Base-by-base conservation (phyloP, 2,888 invertebrate species). In the Drosophila trichaetosa region DNA sequence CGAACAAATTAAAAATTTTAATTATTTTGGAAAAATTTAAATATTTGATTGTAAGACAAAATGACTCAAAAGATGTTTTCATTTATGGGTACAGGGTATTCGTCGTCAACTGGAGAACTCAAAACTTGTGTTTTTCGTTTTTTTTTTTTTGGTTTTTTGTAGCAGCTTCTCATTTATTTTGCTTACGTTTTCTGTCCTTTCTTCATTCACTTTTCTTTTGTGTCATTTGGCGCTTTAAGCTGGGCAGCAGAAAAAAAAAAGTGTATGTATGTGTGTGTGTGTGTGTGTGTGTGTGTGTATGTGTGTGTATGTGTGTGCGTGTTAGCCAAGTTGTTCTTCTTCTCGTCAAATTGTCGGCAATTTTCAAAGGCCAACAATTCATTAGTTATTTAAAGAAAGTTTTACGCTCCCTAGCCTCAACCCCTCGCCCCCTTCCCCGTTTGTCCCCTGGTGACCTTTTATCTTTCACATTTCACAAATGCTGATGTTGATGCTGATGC, bases 361-460 rank as follows among this genome's bases (percentile, higher is more conserved):
- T 70, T 79, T 82, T 82, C 80, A 83, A 83, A 87, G 86, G 86
- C 72, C 75, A 69, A 83, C 62, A 83, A 79, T 83, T 89, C 89
- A 84, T 84, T 89, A 82, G 84, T 76, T 87, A 89, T 84, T 84
- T 83, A 83, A 81, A 63, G 70, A 87, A 87, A 81, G 61, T 79
- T 79, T 76, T 58, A 24, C 24, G 18, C 60, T 38, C 21, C 5
- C 10, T 13, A 29, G 13, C 24, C 54, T 7, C 29, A 29, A 18
- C 10, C 27, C 2, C 16, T 58, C 40, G 6, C 13, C 42, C 13
- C 7, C 7, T 3, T 7, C 21, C 4, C 4, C 1, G 8, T 34
- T 64, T 24, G n/a, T n/a, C 13, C 52, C 36, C 21, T 59, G 60
- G 54, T 72, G 69, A 66, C 61, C 73, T 71, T 71, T 77, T 77